Percentiles rank a stretch among this genome's conserved stretches.
Conservation (phyloP, 2,113 vertebrate species). For the Leucosticte australis region DNA sequence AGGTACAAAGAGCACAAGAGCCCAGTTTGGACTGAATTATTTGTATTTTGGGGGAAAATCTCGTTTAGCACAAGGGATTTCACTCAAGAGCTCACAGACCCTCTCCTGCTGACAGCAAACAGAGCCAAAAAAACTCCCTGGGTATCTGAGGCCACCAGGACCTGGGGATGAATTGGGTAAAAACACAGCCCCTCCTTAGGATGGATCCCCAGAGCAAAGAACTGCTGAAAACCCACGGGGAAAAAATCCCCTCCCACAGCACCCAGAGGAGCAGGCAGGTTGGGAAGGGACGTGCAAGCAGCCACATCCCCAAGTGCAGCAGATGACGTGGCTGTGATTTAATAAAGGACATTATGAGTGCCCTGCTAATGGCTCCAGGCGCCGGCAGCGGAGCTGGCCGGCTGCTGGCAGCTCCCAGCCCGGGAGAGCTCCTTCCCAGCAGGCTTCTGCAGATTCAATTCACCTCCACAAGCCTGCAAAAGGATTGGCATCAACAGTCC, state of each 20-base stretch:
- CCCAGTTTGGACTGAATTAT: neutral
- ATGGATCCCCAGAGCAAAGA: neutral
- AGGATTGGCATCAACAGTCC: neutral
- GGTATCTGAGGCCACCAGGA: neutral
- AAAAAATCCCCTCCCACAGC: neutral
- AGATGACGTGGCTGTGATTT: neutral
- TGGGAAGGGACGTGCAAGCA: neutral
- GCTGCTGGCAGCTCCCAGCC: neutral
- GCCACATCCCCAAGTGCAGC: neutral
- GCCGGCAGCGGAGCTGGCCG: rapidly evolving
- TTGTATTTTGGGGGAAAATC: rapidly evolving
- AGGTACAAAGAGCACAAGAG: neutral
- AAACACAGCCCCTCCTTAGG: rapidly evolving
- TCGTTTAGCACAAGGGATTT: neutral
- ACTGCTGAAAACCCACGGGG: rapidly evolving
- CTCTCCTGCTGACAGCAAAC: rapidly evolving
- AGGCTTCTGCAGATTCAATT: neutral
- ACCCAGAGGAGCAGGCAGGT: rapidly evolving
- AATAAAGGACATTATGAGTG: neutral
- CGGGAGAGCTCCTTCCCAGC: rapidly evolving
- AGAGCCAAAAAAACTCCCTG: neutral
- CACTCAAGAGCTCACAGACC: neutral
- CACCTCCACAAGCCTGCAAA: neutral
- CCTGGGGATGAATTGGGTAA: rapidly evolving
- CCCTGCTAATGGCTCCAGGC: neutral